Evolutionary conservation across 2,888 invertebrate genomes (phyloP).

Genomic region (Ectemnius continuus): DNA sequence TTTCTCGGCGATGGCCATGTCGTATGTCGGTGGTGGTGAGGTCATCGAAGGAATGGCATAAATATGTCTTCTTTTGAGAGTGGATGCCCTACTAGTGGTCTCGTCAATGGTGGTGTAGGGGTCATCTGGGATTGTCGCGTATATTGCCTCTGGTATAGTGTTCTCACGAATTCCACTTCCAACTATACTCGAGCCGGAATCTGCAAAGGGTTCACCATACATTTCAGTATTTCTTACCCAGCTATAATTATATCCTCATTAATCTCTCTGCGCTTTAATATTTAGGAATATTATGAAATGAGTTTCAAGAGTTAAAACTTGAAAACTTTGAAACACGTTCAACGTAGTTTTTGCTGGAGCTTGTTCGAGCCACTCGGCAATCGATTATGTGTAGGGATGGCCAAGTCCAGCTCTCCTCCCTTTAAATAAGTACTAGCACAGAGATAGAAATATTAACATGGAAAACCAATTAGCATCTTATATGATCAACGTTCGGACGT

Average conservation of each 20-base stretch:
- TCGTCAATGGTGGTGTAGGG: conserved; percentile 60
- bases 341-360: no score
- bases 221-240: background rate
- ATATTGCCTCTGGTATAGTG: conserved; percentile 70
- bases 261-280: background rate
- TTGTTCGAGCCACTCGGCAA: no score
- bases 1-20: conserved; percentile 73
- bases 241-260: no score
- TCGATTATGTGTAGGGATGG: no score
- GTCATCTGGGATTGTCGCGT: conserved; percentile 70
- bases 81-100: conserved; percentile 56
- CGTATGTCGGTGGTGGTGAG: conserved; percentile 76
- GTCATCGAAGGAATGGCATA: conserved; percentile 75
- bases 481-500: no score
- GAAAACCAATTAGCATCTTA: no score
- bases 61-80: conserved; percentile 62
- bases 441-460: no score
- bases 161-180: conserved; percentile 67
- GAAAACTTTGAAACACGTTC: no score
- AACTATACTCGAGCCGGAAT: conserved; percentile 71
- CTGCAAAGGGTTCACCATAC: conserved; percentile 46
- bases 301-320: no score
- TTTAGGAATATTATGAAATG: background rate
- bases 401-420: no score
- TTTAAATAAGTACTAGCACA: no score